Evolutionary conservation across 2,888 invertebrate species (phyloP).

Genomic region (Timema cristinae): DNA sequence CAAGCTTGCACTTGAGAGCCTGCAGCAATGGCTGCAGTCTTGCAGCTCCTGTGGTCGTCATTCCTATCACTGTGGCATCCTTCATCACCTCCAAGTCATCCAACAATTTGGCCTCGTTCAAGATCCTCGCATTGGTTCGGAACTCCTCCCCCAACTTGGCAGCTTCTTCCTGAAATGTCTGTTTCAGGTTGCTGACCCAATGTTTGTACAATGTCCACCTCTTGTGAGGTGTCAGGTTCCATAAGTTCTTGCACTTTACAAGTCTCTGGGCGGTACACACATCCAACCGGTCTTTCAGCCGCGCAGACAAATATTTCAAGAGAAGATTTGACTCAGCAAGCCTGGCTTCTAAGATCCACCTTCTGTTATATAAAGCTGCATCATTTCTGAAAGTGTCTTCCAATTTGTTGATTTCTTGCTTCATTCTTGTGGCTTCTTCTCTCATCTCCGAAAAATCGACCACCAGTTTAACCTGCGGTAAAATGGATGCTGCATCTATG

Average conservation of each 20-base stretch:
- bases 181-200: conserved; percentile 26
- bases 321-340: background rate
- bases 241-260: conserved; percentile 13
- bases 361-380: conserved; percentile 1
- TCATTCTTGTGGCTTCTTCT: background rate
- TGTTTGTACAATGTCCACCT: conserved; percentile 29
- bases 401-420: background rate
- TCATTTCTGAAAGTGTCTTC: background rate
- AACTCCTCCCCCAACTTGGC: conserved; percentile 33
- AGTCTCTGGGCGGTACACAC: background rate
- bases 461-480: conserved; percentile 2
- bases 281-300: background rate
- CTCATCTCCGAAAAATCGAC: background rate
- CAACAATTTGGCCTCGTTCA: conserved; percentile 52
- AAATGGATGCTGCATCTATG: background rate
- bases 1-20: conserved; percentile 58
- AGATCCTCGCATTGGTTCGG: conserved; percentile 41
- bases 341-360: background rate
- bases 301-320: background rate
- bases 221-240: conserved; percentile 17
- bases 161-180: conserved; percentile 12
- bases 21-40: conserved; percentile 59
- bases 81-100: conserved; percentile 55
- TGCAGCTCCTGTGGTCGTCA: conserved; percentile 76
- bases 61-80: conserved; percentile 59